These are phyloP conservation scores for Sesamia nonagrioides DNA, from an alignment of 1,140 invertebrate genomes.

Conservation along the genomic window DNA sequence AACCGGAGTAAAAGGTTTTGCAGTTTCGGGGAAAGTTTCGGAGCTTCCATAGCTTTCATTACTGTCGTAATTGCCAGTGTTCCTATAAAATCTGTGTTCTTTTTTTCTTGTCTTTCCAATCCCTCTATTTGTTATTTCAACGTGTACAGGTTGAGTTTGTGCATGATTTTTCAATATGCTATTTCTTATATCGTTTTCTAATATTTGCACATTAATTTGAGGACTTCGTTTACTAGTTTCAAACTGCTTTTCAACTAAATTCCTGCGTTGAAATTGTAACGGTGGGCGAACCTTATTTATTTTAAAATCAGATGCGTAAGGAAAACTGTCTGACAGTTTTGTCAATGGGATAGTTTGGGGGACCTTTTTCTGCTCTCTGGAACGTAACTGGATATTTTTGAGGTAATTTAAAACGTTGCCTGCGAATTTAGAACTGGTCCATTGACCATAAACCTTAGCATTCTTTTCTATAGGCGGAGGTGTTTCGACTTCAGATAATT, in stretches of 20 bases:
- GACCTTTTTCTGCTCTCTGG: constrained; percentile 66
- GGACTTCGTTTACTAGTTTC: constrained; percentile 62
- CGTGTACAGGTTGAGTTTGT: constrained; percentile 60
- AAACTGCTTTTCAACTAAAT: constrained; percentile 60
- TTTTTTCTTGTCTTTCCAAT: constrained; percentile 44
- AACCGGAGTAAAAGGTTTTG: constrained; percentile 43
- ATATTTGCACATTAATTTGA: constrained; percentile 77
- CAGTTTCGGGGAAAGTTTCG: constrained; percentile 46
- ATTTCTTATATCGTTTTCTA: constrained; percentile 72
- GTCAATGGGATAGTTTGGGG: constrained; percentile 69
- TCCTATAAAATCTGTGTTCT: constrained; percentile 67
- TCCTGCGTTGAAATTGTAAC: constrained; percentile 66
- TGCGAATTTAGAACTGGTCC: constrained; percentile 77
- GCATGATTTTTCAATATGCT: constrained; percentile 68
- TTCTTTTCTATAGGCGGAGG: constrained; percentile 64
- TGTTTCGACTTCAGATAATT: constrained; percentile 63
- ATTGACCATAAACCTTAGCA: constrained; percentile 74
- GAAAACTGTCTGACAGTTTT: constrained; percentile 75
- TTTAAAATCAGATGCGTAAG: constrained; percentile 76
- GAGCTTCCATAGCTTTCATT: constrained; percentile 51
- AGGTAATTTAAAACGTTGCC: constrained; percentile 78
- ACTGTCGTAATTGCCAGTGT: constrained; percentile 53
- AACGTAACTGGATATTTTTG: constrained; percentile 71
- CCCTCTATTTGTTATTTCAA: constrained; percentile 70
- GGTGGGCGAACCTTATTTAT: constrained; percentile 65